phyloP scores from a whole-genome alignment of 1,140 invertebrate species.

The Zaprionus vittiger region DNA sequence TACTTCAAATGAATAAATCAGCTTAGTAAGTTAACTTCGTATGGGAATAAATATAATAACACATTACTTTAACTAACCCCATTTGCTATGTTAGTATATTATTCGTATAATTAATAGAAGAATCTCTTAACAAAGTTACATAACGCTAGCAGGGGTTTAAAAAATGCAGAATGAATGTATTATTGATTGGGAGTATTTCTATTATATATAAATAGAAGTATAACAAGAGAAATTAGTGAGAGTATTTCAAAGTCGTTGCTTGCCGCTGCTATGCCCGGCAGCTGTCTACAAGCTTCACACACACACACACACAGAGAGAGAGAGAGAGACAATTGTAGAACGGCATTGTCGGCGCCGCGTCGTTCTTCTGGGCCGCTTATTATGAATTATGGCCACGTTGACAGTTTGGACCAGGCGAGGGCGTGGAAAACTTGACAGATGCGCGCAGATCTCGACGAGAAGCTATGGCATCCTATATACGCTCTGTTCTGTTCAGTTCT shows the following conservation, averaged over 20 bases:
- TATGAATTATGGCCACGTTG: constrained; percentile 82
- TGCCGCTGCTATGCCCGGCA: background rate
- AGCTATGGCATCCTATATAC: background rate
- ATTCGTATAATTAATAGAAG: too few species aligned
- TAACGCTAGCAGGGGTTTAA: background rate
- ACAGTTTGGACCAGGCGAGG: constrained; percentile 77
- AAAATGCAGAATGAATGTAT: too few species aligned
- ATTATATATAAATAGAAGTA: too few species aligned
- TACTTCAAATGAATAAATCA: too few species aligned
- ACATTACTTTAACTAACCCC: background rate
- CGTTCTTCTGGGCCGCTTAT: constrained; percentile 64
- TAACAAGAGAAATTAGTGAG: background rate
- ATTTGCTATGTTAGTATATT: too few species aligned
- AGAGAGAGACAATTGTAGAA: constrained; percentile 34
- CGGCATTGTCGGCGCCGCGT: constrained; percentile 51
- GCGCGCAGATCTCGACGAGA: constrained; percentile 58
- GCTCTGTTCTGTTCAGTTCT: background rate
- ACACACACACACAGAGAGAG: background rate
- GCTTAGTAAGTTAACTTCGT: background rate
- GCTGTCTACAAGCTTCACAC: background rate
- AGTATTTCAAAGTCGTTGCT: background rate
- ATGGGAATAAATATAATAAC: background rate
- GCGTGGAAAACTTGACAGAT: constrained; percentile 82
- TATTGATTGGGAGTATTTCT: too few species aligned
- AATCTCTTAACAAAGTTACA: background rate